A percentile compares a stretch with the other conserved stretches of the same genome.
Evolutionary conservation across 2,888 invertebrate species (phyloP).

Genomic region (Phengaris alcon): DNA sequence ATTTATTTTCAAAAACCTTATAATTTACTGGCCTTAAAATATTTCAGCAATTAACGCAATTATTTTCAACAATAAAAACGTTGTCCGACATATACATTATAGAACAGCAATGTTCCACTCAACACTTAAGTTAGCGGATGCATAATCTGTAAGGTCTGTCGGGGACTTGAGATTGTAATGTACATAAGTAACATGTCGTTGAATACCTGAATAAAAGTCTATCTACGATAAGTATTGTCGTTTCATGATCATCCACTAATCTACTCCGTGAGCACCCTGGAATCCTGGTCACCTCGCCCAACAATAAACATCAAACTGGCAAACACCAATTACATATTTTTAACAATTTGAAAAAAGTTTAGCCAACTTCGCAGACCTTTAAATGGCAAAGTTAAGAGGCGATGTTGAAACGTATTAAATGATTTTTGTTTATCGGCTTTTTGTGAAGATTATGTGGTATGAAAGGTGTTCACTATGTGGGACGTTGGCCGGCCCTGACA

Average conservation of each 20-base stretch:
- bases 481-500: slow-evolving; percentile 64
- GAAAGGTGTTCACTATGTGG: slow-evolving; percentile 48
- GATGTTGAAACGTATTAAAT: slow-evolving; percentile 11
- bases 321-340: background rate
- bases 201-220: no score
- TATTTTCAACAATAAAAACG: background rate
- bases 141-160: no score
- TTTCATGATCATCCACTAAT: no score
- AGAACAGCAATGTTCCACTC: background rate
- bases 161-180: no score
- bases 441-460: slow-evolving; percentile 26
- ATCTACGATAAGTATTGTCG: no score
- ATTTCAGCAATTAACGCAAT: background rate
- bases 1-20: no score
- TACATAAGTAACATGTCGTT: no score
- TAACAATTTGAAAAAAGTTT: background rate
- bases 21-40: background rate
- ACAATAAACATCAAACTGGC: no score
- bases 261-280: no score
- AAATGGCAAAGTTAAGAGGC: slow-evolving; percentile 17
- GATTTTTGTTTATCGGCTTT: slow-evolving; percentile 16
- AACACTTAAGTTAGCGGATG: no score
- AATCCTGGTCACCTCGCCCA: no score
- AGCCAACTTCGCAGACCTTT: background rate
- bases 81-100: slow-evolving; percentile 1